These are phyloP conservation scores for Athene noctua DNA, from an alignment of 2,113 vertebrate genomes.

Conservation along the genomic window DNA sequence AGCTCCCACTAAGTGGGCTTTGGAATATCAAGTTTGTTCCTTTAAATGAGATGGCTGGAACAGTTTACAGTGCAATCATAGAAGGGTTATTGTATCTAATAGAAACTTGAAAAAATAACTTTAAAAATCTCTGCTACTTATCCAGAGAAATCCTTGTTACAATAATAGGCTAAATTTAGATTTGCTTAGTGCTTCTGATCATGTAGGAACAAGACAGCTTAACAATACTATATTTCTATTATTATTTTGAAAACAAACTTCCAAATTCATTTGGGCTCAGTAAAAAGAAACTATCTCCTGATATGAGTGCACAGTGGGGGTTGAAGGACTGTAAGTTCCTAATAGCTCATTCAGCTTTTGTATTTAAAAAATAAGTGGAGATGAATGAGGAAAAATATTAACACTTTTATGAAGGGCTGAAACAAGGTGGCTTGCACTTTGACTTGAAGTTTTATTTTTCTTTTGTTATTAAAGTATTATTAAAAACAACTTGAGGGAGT, in stretches of 20 bases:
- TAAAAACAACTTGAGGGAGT: background rate
- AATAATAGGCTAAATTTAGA: background rate
- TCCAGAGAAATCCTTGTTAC: background rate
- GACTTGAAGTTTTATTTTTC: constrained; percentile 11
- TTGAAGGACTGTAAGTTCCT: background rate
- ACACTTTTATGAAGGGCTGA: constrained; percentile 46
- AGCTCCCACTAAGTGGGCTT: background rate
- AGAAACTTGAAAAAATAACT: constrained; percentile 36
- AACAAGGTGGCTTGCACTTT: constrained; percentile 56
- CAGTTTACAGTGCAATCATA: constrained; percentile 61
- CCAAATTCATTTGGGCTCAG: background rate
- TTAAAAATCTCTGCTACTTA: background rate
- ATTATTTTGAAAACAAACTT: constrained; percentile 10
- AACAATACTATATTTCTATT: background rate
- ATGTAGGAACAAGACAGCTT: background rate
- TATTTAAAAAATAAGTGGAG: constrained; percentile 43
- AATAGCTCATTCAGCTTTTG: constrained; percentile 20
- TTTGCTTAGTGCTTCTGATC: constrained; percentile 10
- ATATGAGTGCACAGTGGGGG: background rate
- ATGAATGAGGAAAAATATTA: constrained; percentile 35
- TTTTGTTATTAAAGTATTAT: constrained; percentile 7
- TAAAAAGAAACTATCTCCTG: background rate
- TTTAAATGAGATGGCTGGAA: constrained; percentile 25
- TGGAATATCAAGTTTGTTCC: constrained; percentile 35
- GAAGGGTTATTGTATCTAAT: constrained; percentile 22